A percentile compares a stretch with the other conserved stretches of the same genome.
These are phyloP conservation scores for Drosophila nigrodunni DNA, from an alignment of 1,140 invertebrate species.

Conservation along the genomic window DNA sequence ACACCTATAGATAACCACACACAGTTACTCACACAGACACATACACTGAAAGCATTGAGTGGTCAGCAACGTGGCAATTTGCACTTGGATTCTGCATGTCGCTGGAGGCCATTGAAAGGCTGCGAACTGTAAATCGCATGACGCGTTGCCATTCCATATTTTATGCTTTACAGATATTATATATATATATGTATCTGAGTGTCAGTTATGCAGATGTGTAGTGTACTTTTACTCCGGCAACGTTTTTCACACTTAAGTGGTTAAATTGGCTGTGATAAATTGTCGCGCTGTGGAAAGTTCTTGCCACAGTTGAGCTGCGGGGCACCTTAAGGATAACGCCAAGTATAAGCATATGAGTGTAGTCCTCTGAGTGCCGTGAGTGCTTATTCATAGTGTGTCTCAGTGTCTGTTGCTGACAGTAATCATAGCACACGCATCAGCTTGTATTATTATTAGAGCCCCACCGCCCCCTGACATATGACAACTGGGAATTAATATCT, in stretches of 20 bases:
- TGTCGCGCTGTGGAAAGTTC: conserved; percentile 75
- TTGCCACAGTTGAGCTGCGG: conserved; percentile 58
- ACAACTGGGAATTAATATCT: conserved; percentile 77
- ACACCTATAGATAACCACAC: conserved; percentile 12
- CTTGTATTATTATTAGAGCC: conserved; percentile 71
- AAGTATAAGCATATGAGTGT: conserved; percentile 27
- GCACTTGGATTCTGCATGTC: conserved; percentile 33
- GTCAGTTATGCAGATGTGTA: conserved; percentile 37
- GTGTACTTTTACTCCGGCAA: conserved; percentile 42
- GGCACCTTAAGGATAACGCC: conserved; percentile 64
- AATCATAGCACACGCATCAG: conserved; percentile 78
- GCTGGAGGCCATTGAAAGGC: conserved; percentile 32
- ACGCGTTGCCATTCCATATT: conserved; percentile 42
- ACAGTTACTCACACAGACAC: conserved; percentile 25
- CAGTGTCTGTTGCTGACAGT: conserved; percentile 68
- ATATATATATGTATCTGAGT: conserved; percentile 7
- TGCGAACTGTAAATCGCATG: conserved; percentile 25
- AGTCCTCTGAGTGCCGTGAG: conserved; percentile 32
- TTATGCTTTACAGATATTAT: neutral
- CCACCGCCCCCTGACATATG: conserved; percentile 65
- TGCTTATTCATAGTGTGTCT: conserved; percentile 71
- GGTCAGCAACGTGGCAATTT: conserved; percentile 55
- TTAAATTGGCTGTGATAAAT: conserved; percentile 83
- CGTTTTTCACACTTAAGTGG: conserved; percentile 81
- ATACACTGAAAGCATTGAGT: conserved; percentile 39